Percentiles rank a stretch among this genome's conserved stretches.
Conservation (phyloP, 2,888 invertebrate species). For the Thymelicus lineola region DNA sequence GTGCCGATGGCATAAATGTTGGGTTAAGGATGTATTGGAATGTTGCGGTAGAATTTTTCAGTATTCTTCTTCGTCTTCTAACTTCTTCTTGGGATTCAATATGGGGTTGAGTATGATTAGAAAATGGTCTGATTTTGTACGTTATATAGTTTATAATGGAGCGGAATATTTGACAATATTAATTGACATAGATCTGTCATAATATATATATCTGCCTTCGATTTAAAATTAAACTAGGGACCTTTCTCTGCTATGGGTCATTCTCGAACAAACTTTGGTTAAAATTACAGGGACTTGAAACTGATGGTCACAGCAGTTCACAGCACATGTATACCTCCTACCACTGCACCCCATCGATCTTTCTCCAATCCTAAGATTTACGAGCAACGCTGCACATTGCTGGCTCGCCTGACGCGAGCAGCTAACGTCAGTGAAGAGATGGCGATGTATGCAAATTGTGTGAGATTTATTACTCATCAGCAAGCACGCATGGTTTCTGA, state of each 20-base stretch:
- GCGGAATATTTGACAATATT: no score
- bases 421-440: constrained; percentile 44
- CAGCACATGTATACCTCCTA: constrained; percentile 1
- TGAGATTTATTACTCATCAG: constrained; percentile 46
- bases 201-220: no score
- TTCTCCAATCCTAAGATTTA: constrained; percentile 68
- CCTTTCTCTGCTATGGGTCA: no score
- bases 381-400: constrained; percentile 64
- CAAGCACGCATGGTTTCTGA: constrained; percentile 5
- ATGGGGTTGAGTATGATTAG: neutral
- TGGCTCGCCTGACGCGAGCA: constrained; percentile 54
- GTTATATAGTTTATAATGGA: no score
- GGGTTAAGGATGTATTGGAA: constrained; percentile 19
- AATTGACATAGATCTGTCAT: no score
- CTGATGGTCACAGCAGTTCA: no score
- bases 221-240: no score
- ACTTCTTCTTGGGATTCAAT: neutral
- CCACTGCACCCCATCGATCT: constrained; percentile 65
- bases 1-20: constrained; percentile 38
- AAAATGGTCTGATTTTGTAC: no score
- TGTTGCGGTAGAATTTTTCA: constrained; percentile 13
- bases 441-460: constrained; percentile 49
- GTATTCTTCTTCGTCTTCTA: neutral
- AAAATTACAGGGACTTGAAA: no score
- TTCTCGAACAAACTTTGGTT: no score